Base-by-base conservation (phyloP, 2,113 vertebrate genomes). In the Orthonyx spaldingii region DNA sequence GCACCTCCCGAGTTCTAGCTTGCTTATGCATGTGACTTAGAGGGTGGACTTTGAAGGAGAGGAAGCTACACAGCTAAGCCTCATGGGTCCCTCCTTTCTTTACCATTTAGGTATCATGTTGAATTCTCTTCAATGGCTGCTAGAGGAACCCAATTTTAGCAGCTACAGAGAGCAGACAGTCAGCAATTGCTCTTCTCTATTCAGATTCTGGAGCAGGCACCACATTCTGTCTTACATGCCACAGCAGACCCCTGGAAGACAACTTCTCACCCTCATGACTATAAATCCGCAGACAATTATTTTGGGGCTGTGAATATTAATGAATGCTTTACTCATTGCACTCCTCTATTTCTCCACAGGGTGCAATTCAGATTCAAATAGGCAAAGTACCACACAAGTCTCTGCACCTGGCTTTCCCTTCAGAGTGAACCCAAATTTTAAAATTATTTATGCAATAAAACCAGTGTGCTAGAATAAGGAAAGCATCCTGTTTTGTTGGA, bases 241-340 rank as follows among this genome's bases (percentile, higher is more conserved):
- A 66, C 32, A 65, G 79, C 76, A 93, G 84, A 81, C 33, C 0
- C 1, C 60, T 33, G 22, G 20, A 91, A 90, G 47, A 78, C 32
- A 93, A 42, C 19, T 68, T 35, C 50, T 74, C 60, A 47, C 13
- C 30, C 68, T 55, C 47, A 35, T 37, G 35, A 63, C 69, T 70
- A 91, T 50, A 92, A 95, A 80, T 28, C 16, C 4, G 6, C 21
- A 90, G 79, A 88, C 39, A 80, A 77, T 89, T 89, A 80, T 65
- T 65, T 74, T 52, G 52, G 28, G 33, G 27, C 52, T 93, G 68
- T 84, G 89, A 92, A 94, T 84, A 93, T 70, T 96, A 81, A 90
- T 20, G 52, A 92, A 81, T 71, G 24, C 52, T 93, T 94, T 86
- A 86, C 35, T 92, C 37, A 92, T 74, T 17, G 84, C 39, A 35